These are phyloP conservation scores for Pyrrhosoma nymphula DNA, from an alignment of 2,888 invertebrate genomes.

Conservation along the genomic window DNA sequence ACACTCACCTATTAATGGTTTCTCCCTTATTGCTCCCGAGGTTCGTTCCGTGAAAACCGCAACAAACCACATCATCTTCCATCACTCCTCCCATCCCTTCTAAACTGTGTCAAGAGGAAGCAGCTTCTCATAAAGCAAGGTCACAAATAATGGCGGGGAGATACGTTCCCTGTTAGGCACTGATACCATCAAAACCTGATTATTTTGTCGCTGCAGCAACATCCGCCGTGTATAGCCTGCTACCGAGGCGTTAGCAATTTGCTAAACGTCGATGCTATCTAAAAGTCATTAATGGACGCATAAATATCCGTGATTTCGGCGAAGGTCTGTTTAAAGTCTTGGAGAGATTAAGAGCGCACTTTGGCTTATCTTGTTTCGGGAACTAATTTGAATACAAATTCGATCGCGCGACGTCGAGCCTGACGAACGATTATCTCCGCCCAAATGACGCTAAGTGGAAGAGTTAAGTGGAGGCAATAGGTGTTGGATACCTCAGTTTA, in stretches of 20 bases:
- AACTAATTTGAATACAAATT: slow-evolving; percentile 32
- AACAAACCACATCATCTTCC: not conserved
- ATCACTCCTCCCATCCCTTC: not conserved
- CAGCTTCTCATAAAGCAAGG: not conserved
- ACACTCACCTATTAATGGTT: too few relatives aligned
- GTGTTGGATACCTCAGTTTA: too few relatives aligned
- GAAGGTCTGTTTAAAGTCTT: not conserved
- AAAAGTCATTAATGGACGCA: not conserved
- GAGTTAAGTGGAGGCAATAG: not conserved
- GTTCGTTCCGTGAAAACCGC: not conserved
- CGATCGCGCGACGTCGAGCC: not conserved
- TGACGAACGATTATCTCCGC: slow-evolving; percentile 9
- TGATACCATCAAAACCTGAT: not conserved
- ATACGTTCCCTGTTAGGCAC: not conserved
- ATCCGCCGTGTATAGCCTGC: not conserved
- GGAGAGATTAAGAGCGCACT: not conserved
- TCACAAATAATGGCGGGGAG: not conserved
- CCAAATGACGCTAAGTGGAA: slow-evolving; percentile 5
- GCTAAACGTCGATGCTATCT: not conserved
- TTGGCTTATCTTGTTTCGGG: not conserved
- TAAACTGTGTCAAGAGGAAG: not conserved
- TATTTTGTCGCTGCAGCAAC: not conserved
- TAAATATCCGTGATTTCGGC: not conserved
- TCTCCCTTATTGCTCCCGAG: too few relatives aligned
- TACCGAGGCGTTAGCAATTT: not conserved